Conservation (phyloP, 2,113 vertebrate genomes). For the Lasiurus cinereus region DNA sequence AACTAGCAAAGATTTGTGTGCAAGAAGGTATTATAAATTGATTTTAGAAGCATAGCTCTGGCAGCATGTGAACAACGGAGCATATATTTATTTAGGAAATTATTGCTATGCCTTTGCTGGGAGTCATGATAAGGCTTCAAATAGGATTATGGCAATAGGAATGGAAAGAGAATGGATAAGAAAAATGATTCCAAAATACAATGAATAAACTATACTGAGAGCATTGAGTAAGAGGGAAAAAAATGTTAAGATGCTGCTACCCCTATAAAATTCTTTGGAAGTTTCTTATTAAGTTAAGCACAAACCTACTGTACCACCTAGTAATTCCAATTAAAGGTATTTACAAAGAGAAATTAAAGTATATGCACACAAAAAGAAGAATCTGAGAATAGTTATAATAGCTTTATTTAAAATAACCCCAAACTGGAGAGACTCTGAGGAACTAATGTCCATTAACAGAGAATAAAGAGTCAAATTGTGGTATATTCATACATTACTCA, state of each 20-base stretch:
- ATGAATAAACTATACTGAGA: constrained; percentile 47
- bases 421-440: background rate
- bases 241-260: background rate
- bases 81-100: constrained; percentile 57
- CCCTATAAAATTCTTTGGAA: background rate
- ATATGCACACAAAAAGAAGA: background rate
- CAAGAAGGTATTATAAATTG: constrained; percentile 27
- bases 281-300: background rate
- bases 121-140: constrained; percentile 17
- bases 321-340: background rate
- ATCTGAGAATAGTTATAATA: background rate
- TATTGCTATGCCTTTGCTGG: constrained; percentile 28
- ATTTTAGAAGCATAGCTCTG: background rate
- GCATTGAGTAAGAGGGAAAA: background rate
- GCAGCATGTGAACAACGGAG: background rate
- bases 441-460: background rate
- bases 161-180: constrained; percentile 18
- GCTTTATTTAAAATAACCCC: background rate
- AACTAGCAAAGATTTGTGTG: background rate
- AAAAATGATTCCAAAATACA: constrained; percentile 34
- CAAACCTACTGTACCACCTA: background rate
- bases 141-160: background rate
- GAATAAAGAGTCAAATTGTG: background rate
- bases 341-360: background rate
- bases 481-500: background rate